Percentiles rank a stretch among this genome's conserved stretches.
phyloP scores from a whole-genome alignment of 2,113 vertebrate species.

The Fukomys damarensis region DNA sequence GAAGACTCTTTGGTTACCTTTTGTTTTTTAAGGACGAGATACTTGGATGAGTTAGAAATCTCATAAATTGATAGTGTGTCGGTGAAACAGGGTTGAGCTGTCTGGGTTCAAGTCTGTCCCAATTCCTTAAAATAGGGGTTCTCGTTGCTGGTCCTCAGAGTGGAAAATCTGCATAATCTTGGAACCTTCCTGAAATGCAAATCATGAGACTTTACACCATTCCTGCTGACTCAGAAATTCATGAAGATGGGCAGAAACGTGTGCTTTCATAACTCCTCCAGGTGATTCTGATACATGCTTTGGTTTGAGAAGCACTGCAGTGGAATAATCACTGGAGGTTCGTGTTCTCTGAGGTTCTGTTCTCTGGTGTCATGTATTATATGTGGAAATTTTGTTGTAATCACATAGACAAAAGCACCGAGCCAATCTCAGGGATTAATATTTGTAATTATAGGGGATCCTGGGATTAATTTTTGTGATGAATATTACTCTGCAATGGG shows the following conservation, averaged over 20 bases:
- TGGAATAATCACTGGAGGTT: too few species aligned
- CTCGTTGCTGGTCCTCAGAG: not conserved
- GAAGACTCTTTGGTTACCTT: not conserved
- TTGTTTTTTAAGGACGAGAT: not conserved
- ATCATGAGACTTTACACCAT: not conserved
- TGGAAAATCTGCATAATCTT: not conserved
- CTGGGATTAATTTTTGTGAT: slow-evolving; percentile 59
- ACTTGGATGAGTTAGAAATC: not conserved
- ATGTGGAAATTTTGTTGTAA: not conserved
- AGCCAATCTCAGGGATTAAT: not conserved
- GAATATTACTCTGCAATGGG: slow-evolving; percentile 51
- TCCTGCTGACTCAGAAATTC: not conserved
- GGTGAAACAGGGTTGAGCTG: not conserved
- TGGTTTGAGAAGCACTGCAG: not conserved
- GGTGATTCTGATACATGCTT: not conserved
- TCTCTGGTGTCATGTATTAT: not conserved
- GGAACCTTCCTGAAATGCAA: not conserved
- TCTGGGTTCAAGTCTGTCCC: not conserved
- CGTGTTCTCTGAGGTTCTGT: accelerated
- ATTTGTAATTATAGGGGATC: not conserved
- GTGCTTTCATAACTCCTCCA: not conserved
- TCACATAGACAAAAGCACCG: not conserved
- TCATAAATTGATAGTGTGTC: not conserved
- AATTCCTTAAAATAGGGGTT: not conserved
- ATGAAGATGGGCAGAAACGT: not conserved